Evolutionary conservation across 2,888 invertebrate species (phyloP).

Genomic region (Amiota mariae): DNA sequence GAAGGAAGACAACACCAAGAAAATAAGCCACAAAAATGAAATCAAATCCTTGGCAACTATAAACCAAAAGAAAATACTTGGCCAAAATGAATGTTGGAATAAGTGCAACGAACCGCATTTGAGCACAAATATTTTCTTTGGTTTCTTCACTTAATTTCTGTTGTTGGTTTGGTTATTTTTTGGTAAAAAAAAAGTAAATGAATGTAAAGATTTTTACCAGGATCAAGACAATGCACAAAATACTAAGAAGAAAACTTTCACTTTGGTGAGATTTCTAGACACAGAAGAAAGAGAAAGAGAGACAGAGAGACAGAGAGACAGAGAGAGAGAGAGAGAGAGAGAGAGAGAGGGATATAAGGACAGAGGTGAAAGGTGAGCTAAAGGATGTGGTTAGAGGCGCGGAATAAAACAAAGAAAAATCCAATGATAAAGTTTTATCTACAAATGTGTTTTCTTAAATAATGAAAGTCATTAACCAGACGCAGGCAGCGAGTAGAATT

Average conservation of each 20-base stretch:
- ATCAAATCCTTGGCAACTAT: constrained; percentile 24
- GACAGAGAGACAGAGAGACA: background rate
- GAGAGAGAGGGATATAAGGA: background rate
- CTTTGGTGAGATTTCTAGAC: too few relatives aligned
- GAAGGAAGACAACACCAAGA: background rate
- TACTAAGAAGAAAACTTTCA: too few relatives aligned
- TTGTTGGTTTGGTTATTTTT: too few relatives aligned
- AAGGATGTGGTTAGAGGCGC: too few relatives aligned
- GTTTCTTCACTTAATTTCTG: too few relatives aligned
- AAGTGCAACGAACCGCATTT: background rate
- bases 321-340: background rate
- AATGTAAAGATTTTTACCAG: too few relatives aligned
- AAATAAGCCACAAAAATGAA: constrained; percentile 26
- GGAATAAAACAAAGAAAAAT: background rate
- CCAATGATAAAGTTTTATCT: constrained; percentile 30
- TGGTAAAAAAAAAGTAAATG: too few relatives aligned
- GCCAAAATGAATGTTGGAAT: background rate
- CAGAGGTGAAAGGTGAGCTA: background rate
- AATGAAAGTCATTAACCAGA: constrained; percentile 39
- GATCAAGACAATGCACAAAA: too few relatives aligned
- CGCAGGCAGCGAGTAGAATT: background rate
- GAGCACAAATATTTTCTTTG: too few relatives aligned
- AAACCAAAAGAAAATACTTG: background rate
- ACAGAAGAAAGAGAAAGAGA: background rate
- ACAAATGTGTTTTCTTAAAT: constrained; percentile 38